Conservation (phyloP, 2,888 invertebrate species). For the Apotomis capreana region DNA sequence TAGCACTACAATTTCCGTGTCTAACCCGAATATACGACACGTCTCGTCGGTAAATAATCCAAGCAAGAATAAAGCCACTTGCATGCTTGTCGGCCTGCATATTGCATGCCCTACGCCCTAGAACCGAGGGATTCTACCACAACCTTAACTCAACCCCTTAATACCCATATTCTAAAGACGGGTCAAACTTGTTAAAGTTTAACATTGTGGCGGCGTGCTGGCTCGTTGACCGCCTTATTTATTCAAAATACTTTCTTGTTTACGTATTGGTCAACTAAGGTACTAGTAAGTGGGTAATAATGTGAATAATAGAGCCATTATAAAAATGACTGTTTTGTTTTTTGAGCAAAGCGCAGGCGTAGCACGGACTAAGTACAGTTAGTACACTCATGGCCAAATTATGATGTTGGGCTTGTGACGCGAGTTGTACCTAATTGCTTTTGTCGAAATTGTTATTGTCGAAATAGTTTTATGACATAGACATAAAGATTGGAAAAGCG, state of each 20-base stretch:
- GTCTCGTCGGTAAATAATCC: slow-evolving; percentile 3
- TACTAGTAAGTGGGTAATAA: neutral
- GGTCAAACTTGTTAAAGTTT: slow-evolving; percentile 12
- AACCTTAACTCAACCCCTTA: slow-evolving; percentile 8
- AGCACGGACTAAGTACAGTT: too few relatives aligned
- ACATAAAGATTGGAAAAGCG: too few relatives aligned
- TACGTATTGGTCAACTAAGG: neutral
- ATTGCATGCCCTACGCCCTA: slow-evolving; percentile 19
- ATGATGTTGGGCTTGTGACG: too few relatives aligned
- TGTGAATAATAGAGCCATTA: neutral
- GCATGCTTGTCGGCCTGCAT: slow-evolving; percentile 32
- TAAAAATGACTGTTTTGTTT: neutral
- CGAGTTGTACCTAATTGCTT: too few relatives aligned
- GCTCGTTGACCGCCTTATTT: slow-evolving; percentile 20
- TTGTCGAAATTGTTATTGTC: too few relatives aligned
- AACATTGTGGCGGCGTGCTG: slow-evolving; percentile 2
- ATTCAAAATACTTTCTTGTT: slow-evolving; percentile 23
- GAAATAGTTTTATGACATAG: too few relatives aligned
- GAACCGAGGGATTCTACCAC: neutral
- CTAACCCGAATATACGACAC: slow-evolving; percentile 1
- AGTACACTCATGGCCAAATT: too few relatives aligned
- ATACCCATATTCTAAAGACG: neutral
- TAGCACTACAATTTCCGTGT: neutral
- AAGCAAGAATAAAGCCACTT: slow-evolving; percentile 24
- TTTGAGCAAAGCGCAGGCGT: too few relatives aligned